A percentile compares a stretch with the other conserved stretches of the same genome.
These are phyloP conservation scores for Macrotus californicus DNA, from an alignment of 2,113 vertebrate genomes.

Conservation along the genomic window DNA sequence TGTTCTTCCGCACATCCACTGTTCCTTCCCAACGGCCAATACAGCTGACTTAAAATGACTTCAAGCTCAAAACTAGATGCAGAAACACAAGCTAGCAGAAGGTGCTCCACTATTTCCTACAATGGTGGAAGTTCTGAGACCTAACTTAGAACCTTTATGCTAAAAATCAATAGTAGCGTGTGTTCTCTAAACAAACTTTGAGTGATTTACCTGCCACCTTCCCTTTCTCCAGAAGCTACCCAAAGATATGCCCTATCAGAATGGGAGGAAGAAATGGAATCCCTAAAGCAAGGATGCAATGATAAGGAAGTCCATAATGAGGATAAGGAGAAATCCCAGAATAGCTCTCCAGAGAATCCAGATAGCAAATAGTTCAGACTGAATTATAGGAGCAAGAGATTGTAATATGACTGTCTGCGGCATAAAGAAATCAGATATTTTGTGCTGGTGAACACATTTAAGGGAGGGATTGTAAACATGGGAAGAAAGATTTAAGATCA, in stretches of 20 bases:
- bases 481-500: neutral
- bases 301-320: neutral
- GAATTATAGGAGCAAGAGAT: neutral
- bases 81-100: neutral
- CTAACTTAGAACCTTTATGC: neutral
- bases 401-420: neutral
- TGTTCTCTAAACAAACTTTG: neutral
- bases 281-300: neutral
- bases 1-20: neutral
- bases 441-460: neutral
- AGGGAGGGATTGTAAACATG: neutral
- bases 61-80: neutral
- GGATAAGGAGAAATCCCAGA: neutral
- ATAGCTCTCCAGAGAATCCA: neutral
- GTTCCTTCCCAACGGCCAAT: neutral
- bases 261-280: neutral
- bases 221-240: neutral
- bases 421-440: neutral
- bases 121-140: neutral
- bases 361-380: neutral
- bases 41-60: neutral
- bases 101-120: neutral
- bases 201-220: neutral
- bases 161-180: neutral
- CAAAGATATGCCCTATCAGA: neutral